Percentiles rank a stretch among this genome's conserved stretches.
Conservation (phyloP, 2,888 invertebrate species). For the Eremobia ochroleuca region DNA sequence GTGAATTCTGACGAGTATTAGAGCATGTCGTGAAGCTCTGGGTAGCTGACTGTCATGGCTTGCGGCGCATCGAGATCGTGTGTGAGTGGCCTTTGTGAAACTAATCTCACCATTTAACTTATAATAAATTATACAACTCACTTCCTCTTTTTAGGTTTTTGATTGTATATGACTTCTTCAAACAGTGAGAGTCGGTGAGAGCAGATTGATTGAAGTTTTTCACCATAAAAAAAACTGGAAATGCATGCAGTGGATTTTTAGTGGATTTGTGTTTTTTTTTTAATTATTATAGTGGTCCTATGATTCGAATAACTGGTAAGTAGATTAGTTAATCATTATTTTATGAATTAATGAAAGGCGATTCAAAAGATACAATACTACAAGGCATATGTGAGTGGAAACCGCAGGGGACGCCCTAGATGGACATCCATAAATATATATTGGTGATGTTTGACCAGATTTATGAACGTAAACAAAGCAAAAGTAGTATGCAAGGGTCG, state of each 20-base stretch:
- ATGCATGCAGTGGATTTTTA: background rate
- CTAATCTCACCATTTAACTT: background rate
- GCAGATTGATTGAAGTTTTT: background rate
- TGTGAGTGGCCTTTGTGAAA: background rate
- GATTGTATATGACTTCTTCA: background rate
- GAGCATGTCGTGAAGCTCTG: conserved; percentile 44
- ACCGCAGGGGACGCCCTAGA: too few relatives aligned
- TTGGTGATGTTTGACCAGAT: background rate
- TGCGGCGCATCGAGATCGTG: background rate
- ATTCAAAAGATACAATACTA: background rate
- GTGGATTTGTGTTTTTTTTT: too few relatives aligned
- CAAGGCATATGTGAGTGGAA: background rate
- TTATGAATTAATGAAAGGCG: background rate
- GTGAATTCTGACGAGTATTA: conserved; percentile 38
- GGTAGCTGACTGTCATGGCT: conserved; percentile 4
- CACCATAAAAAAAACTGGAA: background rate
- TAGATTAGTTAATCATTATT: background rate
- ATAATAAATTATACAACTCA: background rate
- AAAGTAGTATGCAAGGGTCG: background rate
- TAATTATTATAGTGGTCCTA: too few relatives aligned
- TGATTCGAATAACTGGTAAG: background rate
- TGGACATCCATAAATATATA: too few relatives aligned
- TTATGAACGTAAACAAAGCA: background rate
- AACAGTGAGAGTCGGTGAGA: background rate
- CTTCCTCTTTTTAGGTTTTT: background rate